phyloP scores from a whole-genome alignment of 2,888 invertebrate species.

The Mythimna impura region DNA sequence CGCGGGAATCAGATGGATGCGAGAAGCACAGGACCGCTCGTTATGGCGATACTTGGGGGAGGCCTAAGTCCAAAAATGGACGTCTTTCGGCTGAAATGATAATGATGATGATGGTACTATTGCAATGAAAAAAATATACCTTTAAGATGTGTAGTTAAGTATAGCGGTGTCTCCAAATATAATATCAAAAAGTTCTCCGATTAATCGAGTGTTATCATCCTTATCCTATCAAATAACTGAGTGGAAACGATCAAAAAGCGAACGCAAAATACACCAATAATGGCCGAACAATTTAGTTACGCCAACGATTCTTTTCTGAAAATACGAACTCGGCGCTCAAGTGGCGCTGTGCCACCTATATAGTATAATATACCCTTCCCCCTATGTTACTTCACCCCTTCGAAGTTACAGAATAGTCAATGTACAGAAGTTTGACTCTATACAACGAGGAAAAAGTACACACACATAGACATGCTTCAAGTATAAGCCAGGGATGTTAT shows the following conservation, averaged over 20 bases:
- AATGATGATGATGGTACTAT: too few species aligned
- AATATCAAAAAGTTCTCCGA: too few species aligned
- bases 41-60: too few species aligned
- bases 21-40: too few species aligned
- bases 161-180: too few species aligned
- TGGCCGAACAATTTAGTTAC: slow-evolving; percentile 22
- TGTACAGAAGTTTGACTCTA: background rate
- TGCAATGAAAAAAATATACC: too few species aligned
- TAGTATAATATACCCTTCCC: slow-evolving; percentile 18
- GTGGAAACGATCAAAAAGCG: background rate
- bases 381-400: slow-evolving; percentile 2
- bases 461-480: background rate
- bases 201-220: background rate
- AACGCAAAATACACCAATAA: slow-evolving; percentile 27
- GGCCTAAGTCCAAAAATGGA: too few species aligned
- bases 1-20: too few species aligned
- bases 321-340: slow-evolving; percentile 38
- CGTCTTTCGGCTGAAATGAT: too few species aligned
- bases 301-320: slow-evolving; percentile 16
- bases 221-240: background rate
- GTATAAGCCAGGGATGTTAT: too few species aligned
- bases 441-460: background rate
- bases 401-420: background rate
- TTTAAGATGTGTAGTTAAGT: too few species aligned
- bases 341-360: slow-evolving; percentile 31